Evolutionary conservation across 2,888 invertebrate genomes (phyloP).

Genomic region (Lepas anatifera): DNA sequence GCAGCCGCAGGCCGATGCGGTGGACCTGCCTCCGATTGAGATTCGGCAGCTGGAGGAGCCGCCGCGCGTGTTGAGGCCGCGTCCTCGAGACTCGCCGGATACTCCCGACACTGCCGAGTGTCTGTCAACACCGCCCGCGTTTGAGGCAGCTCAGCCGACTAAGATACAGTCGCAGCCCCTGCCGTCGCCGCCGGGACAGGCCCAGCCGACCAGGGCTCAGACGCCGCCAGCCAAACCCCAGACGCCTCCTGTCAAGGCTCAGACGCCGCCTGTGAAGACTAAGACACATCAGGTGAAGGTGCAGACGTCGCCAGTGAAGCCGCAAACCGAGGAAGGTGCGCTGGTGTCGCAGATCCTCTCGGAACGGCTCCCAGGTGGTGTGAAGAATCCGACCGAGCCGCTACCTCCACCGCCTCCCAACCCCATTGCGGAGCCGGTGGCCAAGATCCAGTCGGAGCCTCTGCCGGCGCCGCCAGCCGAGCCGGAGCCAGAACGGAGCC

Average conservation of each 20-base stretch:
- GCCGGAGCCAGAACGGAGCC: too few species aligned
- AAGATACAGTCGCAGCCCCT: background rate
- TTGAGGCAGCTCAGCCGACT: too few species aligned
- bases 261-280: conserved; percentile 17
- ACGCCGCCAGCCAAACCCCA: conserved; percentile 19
- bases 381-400: conserved; percentile 21
- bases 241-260: conserved; percentile 21
- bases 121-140: too few species aligned
- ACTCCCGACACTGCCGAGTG: conserved; percentile 17
- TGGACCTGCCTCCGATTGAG: background rate
- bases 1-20: background rate
- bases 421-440: background rate
- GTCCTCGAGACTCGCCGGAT: background rate
- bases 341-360: too few species aligned
- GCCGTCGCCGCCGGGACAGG: conserved; percentile 20
- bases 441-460: too few species aligned
- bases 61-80: background rate
- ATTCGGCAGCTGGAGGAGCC: conserved; percentile 4
- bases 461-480: too few species aligned
- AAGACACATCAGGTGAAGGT: too few species aligned
- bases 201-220: conserved; percentile 19
- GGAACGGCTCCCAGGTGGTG: too few species aligned
- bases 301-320: too few species aligned
- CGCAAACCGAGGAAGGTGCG: too few species aligned
- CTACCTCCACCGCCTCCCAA: conserved; percentile 19